A percentile compares a stretch with the other conserved stretches of the same genome.
Conservation (phyloP, 2,888 invertebrate species). For the Arctia plantaginis region DNA sequence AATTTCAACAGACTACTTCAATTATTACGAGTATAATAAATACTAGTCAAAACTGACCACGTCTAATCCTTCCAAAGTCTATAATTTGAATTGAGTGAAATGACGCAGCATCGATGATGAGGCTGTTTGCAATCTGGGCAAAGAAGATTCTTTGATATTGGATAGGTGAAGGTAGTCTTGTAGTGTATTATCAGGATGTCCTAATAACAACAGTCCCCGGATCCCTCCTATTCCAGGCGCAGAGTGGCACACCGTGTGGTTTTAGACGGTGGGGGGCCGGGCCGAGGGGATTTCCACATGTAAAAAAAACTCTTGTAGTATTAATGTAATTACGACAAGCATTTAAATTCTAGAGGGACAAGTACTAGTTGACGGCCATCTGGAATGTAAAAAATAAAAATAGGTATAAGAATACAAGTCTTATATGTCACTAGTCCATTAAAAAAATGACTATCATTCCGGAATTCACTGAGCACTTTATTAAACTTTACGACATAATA, state of each 20-base stretch:
- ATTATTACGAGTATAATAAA: background rate
- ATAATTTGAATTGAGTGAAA: slow-evolving; percentile 28
- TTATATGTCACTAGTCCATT: background rate
- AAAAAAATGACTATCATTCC: background rate
- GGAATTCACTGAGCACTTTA: slow-evolving; percentile 3
- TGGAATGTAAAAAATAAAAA: background rate
- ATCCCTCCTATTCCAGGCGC: background rate
- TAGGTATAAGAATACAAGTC: background rate
- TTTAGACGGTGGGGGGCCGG: too few species aligned
- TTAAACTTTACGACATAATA: background rate
- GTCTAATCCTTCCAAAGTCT: slow-evolving; percentile 31
- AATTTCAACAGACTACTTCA: too few species aligned
- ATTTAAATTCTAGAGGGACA: too few species aligned
- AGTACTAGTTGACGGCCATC: too few species aligned
- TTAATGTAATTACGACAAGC: too few species aligned
- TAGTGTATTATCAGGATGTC: too few species aligned
- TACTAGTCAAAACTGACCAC: background rate
- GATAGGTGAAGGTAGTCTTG: too few species aligned
- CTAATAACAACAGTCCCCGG: too few species aligned
- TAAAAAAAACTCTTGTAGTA: too few species aligned
- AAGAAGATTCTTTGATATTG: slow-evolving; percentile 13
- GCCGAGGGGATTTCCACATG: too few species aligned
- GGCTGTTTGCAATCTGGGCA: slow-evolving; percentile 56
- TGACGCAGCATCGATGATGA: slow-evolving; percentile 60
- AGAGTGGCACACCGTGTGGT: too few species aligned